Evolutionary conservation across 2,888 invertebrate species (phyloP).

Genomic region (Leptinotarsa peninsularis): DNA sequence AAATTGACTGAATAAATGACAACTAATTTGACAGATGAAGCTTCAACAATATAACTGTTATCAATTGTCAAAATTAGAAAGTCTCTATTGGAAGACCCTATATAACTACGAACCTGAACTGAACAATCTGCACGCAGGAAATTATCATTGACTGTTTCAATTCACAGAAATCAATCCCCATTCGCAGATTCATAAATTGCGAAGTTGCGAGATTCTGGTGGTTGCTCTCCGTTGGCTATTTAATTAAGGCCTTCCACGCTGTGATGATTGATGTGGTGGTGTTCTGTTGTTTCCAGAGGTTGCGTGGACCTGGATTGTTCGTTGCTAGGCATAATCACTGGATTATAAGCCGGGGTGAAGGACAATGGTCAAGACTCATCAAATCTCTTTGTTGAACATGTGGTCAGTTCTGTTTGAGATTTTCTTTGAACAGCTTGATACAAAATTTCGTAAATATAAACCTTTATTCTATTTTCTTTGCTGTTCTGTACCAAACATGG

Average conservation of each 20-base stretch:
- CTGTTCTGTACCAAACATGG: no score
- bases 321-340: constrained; percentile 4
- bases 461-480: no score
- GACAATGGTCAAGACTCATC: background rate
- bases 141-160: background rate
- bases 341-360: background rate
- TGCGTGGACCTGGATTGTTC: background rate
- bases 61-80: no score
- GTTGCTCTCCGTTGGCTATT: constrained; percentile 29
- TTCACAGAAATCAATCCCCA: background rate
- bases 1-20: no score
- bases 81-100: no score
- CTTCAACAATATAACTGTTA: no score
- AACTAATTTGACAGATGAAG: no score
- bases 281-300: constrained; percentile 24
- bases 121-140: background rate
- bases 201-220: background rate
- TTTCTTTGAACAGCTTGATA: no score
- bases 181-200: background rate
- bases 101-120: no score
- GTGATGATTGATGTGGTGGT: constrained; percentile 33
- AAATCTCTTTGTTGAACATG: background rate
- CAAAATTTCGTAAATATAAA: no score
- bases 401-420: background rate
- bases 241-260: constrained; percentile 35